Evolutionary conservation across 2,888 invertebrate genomes (phyloP), one percentile per base, ranked within the genome.

Genomic region (Philaethria dido): DNA sequence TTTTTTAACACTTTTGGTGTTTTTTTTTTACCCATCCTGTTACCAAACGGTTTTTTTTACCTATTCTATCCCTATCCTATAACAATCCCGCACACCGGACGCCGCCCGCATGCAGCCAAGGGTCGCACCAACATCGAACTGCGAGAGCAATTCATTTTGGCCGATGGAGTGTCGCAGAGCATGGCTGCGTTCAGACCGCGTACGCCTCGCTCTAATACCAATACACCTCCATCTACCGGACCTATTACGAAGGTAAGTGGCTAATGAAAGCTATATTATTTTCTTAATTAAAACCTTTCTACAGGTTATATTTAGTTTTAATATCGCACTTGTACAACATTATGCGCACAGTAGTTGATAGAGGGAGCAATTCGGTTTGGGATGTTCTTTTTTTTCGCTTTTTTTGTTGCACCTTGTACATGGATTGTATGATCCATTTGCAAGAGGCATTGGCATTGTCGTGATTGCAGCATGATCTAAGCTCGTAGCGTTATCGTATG

Each of bases 81-180:
- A 84, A 83, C 82, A 74, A 84, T 81, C 86, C 88, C 80, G 77
- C 86, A 85, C 88, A 88, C 87, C 83, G 91, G 92, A 91, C 89
- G 90, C 90, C 89, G 92, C 92, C 92, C 93, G 93, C 93, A 92
- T 94, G 89, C 93, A 99, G 99, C 99, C 94, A 99, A 99, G 95
- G 99, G 99, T 94, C 97, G 99, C 94, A 99, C 99, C 93, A 99
- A 99, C 95, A 97, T 99, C 94, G 99, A 99, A 94, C 96, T 99
- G 87, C 96, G 99, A 87, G 99, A 99, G 94, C 98, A 99, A 94
- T 99, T 99, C 95, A 98, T 99, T 92, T 94, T 99, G 94, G 99
- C 99, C 82, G 97, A 98, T 89, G 99, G 99, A 87, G 98, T 98
- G 79, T 98, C 98, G 88, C 99, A 99, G 95, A 97, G 98, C 88